Conservation (phyloP, 2,888 invertebrate species). For the Rhogogaster chlorosoma region DNA sequence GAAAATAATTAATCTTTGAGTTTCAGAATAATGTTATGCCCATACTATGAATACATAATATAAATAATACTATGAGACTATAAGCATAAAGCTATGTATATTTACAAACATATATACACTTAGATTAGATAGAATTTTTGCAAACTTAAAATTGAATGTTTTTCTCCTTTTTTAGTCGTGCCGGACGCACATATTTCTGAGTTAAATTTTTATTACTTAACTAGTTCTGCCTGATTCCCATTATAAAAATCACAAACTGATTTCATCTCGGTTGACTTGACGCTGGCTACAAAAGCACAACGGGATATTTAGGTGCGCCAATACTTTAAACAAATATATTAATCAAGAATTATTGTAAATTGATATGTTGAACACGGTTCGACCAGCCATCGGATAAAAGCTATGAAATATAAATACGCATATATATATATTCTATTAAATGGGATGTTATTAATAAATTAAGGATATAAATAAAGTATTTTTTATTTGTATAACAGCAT, state of each 20-base stretch:
- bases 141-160: neutral
- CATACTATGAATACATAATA: constrained; percentile 11
- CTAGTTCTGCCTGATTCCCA: neutral
- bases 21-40: constrained; percentile 1
- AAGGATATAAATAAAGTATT: constrained; percentile 43
- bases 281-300: constrained; percentile 26
- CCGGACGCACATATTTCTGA: neutral
- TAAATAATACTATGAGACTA: neutral
- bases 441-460: constrained; percentile 28
- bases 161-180: constrained; percentile 15
- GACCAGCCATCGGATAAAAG: neutral
- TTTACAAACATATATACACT: neutral
- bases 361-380: neutral
- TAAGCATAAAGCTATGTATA: neutral
- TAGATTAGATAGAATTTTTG: neutral
- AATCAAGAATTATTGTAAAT: neutral
- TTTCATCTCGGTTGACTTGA: neutral
- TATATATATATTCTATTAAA: constrained; percentile 21
- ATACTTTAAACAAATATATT: constrained; percentile 6
- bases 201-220: neutral
- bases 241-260: neutral
- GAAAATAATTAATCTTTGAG: neutral
- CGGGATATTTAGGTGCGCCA: neutral
- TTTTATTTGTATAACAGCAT: constrained; percentile 41
- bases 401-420: neutral